Conservation (phyloP, 35 echinoderm and acorn worm genomes). For the Holothuria glaberrima region DNA sequence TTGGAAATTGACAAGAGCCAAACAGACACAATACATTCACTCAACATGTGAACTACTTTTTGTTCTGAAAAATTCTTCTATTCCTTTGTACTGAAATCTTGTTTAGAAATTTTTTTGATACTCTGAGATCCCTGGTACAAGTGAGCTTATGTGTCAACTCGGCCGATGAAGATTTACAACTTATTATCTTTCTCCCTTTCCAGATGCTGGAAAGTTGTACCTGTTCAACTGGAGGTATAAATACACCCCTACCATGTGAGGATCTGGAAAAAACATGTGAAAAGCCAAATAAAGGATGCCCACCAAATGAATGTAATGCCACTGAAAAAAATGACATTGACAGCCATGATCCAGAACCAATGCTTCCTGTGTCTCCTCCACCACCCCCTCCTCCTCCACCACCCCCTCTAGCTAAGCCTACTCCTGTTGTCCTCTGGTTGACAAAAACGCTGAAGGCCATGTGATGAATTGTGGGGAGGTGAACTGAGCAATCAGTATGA, state of each 20-base stretch:
- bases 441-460: conserved; percentile 36
- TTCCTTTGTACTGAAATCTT: too few species aligned
- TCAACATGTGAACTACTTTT: too few species aligned
- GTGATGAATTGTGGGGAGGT: too few species aligned
- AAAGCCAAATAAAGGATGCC: not conserved
- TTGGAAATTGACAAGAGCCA: too few species aligned
- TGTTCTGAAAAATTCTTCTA: too few species aligned
- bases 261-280: not conserved
- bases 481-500: too few species aligned
- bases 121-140: too few species aligned
- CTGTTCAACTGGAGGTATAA: conserved; percentile 3
- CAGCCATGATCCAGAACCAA: not conserved
- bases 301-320: not conserved
- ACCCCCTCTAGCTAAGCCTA: conserved; percentile 22
- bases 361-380: not conserved
- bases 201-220: conserved; percentile 85
- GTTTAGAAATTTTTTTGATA: too few species aligned
- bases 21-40: too few species aligned
- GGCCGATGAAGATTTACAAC: too few species aligned
- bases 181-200: not conserved
- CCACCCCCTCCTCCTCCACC: conserved; percentile 78
- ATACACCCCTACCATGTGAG: conserved; percentile 26
- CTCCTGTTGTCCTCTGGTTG: conserved; percentile 63
- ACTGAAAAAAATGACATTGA: not conserved
- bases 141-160: too few species aligned